These are phyloP conservation scores for Cyclargus thomasi DNA, from an alignment of 1,140 invertebrate genomes.

Conservation along the genomic window DNA sequence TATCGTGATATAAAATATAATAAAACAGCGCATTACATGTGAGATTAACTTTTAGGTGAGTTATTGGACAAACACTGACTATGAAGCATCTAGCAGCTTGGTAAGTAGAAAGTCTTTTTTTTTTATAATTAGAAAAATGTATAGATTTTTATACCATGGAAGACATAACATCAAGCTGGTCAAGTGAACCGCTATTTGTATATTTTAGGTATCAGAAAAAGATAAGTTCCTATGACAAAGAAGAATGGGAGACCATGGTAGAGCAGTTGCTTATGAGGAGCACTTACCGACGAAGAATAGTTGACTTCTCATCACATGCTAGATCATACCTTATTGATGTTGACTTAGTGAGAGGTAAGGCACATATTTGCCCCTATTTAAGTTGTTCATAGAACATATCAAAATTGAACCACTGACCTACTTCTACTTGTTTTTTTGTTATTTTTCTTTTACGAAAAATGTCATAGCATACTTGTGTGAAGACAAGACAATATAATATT, in stretches of 20 bases:
- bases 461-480: too few relatives aligned
- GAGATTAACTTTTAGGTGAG: constrained; percentile 1
- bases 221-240: constrained; percentile 97
- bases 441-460: too few relatives aligned
- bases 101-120: constrained; percentile 37
- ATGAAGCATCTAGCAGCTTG: constrained; percentile 66
- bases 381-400: not conserved
- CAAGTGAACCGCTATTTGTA: too few relatives aligned
- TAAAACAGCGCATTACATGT: not conserved
- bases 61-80: constrained; percentile 20
- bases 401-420: too few relatives aligned
- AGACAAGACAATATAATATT: too few relatives aligned
- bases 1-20: constrained; percentile 2
- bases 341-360: constrained; percentile 88
- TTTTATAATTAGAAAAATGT: not conserved
- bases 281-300: constrained; percentile 89
- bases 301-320: constrained; percentile 84
- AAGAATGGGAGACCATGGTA: constrained; percentile 96
- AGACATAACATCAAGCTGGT: too few relatives aligned
- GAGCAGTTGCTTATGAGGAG: constrained; percentile 92
- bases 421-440: too few relatives aligned
- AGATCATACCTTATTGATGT: constrained; percentile 96
- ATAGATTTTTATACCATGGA: too few relatives aligned
- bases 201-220: constrained; percentile 89
- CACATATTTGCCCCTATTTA: not conserved